phyloP scores from a whole-genome alignment of 1,140 invertebrate genomes.

The Lineus longissimus region DNA sequence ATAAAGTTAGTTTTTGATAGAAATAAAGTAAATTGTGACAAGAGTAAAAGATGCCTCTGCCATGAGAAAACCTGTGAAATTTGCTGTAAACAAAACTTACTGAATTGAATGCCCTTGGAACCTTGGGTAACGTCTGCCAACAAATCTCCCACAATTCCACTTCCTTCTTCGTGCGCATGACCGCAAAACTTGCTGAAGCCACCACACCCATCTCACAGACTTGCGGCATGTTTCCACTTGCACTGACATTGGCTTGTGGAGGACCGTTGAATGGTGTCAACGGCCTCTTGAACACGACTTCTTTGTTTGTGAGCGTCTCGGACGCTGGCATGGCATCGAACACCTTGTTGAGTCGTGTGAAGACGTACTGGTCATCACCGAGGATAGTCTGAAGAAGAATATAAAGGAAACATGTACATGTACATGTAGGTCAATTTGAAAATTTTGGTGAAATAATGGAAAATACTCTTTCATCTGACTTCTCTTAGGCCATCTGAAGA shows the following conservation, averaged over 20 bases:
- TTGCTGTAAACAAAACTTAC: too few relatives aligned
- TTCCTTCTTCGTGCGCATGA: slow-evolving; percentile 47
- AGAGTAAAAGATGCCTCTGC: too few relatives aligned
- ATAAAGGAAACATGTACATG: background rate
- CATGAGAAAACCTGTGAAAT: too few relatives aligned
- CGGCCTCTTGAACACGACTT: slow-evolving; percentile 47
- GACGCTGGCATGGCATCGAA: slow-evolving; percentile 48
- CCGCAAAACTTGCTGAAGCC: slow-evolving; percentile 45
- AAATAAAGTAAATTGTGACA: too few relatives aligned
- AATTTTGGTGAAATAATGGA: background rate
- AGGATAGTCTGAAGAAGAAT: slow-evolving; percentile 44
- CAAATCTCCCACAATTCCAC: slow-evolving; percentile 51
- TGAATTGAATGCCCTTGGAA: slow-evolving; percentile 45
- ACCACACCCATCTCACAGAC: slow-evolving; percentile 43
- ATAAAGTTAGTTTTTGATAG: too few relatives aligned
- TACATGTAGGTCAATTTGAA: background rate
- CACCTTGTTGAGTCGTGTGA: slow-evolving; percentile 49
- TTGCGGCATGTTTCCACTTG: slow-evolving; percentile 41
- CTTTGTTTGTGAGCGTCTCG: slow-evolving; percentile 40
- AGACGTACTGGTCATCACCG: slow-evolving; percentile 53
- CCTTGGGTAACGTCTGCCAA: slow-evolving; percentile 41
- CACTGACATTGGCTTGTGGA: slow-evolving; percentile 39
- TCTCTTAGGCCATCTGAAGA: too few relatives aligned
- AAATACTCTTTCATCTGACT: too few relatives aligned
- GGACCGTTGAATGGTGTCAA: slow-evolving; percentile 49